A percentile compares a stretch with the other conserved stretches of the same genome.
Evolutionary conservation across 2,113 vertebrate genomes (phyloP).

Genomic region (Myxocyprinus asiaticus): DNA sequence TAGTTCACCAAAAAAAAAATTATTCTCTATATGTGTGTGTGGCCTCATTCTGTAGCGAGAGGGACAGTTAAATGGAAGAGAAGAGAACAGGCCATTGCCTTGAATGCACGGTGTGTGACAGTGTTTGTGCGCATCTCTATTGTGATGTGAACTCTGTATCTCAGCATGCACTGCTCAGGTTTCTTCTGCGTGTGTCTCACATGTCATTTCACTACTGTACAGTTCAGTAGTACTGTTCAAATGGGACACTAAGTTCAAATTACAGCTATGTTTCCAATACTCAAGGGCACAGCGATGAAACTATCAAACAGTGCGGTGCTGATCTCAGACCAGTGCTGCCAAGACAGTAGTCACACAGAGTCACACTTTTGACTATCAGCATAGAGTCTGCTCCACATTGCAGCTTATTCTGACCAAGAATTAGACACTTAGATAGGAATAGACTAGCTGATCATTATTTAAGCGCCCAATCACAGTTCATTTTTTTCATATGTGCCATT

Average conservation of each 20-base stretch:
- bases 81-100: not conserved
- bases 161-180: slow-evolving; percentile 30
- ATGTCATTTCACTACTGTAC: slow-evolving; percentile 12
- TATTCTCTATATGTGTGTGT: too few relatives aligned
- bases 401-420: too few relatives aligned
- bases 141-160: slow-evolving; percentile 4
- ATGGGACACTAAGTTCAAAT: not conserved
- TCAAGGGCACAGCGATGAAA: slow-evolving; percentile 6
- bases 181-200: not conserved
- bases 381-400: too few relatives aligned
- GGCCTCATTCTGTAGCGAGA: not conserved
- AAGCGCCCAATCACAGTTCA: too few relatives aligned
- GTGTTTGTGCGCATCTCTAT: slow-evolving; percentile 16
- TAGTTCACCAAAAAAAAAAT: too few relatives aligned
- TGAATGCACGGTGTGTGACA: not conserved
- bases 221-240: not conserved
- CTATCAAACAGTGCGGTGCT: not conserved
- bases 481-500: too few relatives aligned
- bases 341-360: not conserved
- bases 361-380: not conserved
- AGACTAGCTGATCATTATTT: too few relatives aligned
- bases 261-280: slow-evolving; percentile 9
- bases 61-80: not conserved
- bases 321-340: not conserved
- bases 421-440: too few relatives aligned